Base-by-base conservation (phyloP, 1,140 invertebrate genomes). In the Formica selysi region DNA sequence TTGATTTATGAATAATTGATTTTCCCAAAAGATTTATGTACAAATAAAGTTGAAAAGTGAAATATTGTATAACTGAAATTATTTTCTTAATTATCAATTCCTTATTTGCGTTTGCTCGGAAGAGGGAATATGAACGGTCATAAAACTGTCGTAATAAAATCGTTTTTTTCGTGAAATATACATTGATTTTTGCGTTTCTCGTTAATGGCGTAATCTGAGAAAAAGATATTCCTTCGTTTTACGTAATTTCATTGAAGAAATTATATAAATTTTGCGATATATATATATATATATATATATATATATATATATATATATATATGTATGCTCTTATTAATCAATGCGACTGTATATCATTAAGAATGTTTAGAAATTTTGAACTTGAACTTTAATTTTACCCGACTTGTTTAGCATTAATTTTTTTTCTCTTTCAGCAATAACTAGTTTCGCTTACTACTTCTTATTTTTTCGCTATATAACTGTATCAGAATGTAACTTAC, bases 371-470 rank as follows among this genome's bases (percentile, higher is more conserved):
- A 16, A 51, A n/a, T 36, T 71, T 59, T 59, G 73, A 71, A 73
- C 41, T 68, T 19, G 32, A 48, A 38, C 19, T 71, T 65, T 32
- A 61, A 73, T 61, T 73, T 16, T 81, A 59, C 2, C 6, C 36
- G 6, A 36, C 79, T 38, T 32, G n/a, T 83, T n/a, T 44, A 57
- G 11, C 79, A 62, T 83, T 73, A 38, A 73, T 41, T 83, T 26
- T 29, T 83, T 83, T 83, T 48, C 67, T 74, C 61, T 57, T 73
- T 73, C 26, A 73, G 29, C 38, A 62, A 61, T 73, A 81, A 83
- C 73, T 83, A 83, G 79, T 83, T 59, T 83, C 57, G 79, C 57
- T 83, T 32, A 36, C 13, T 83, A n/a, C 26, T 73, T 44, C 44
- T 61, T 19, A 36, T 73, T 81, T 81, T 48, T 79, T 74, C 68